Percentiles rank a stretch among this genome's conserved stretches.
phyloP scores from a whole-genome alignment of 2,113 vertebrate genomes.

The Semnopithecus entellus region DNA sequence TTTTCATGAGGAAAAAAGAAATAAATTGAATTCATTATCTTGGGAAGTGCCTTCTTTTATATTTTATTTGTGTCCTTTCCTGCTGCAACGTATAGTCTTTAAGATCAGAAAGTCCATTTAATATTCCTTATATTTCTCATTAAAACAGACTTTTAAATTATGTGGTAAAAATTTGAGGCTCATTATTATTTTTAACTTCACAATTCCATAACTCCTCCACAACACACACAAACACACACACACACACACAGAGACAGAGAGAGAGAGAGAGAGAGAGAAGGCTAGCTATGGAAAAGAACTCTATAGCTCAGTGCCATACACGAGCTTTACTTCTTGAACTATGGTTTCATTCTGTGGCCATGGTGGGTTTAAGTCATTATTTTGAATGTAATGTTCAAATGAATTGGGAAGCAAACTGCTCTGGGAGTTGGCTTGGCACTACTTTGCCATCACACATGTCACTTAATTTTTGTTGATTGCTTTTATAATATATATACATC shows the following conservation, averaged over 20 bases:
- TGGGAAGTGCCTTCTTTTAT: background rate
- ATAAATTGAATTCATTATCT: slow-evolving; percentile 19
- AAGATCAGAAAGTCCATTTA: slow-evolving; percentile 12
- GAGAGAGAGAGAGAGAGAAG: background rate
- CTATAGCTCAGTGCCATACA: background rate
- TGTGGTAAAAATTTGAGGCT: background rate
- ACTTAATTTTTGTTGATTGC: slow-evolving; percentile 36
- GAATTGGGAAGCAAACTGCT: background rate
- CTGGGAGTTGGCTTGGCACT: background rate
- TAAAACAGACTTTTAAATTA: slow-evolving; percentile 28
- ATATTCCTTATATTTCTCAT: background rate
- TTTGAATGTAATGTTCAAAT: slow-evolving; percentile 31
- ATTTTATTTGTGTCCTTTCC: slow-evolving; percentile 34
- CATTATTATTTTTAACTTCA: slow-evolving; percentile 24
- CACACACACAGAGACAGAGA: background rate
- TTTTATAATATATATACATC: slow-evolving; percentile 17
- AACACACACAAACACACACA: background rate
- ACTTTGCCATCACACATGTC: background rate
- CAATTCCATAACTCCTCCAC: background rate
- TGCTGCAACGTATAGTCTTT: background rate
- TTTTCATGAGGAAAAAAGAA: slow-evolving; percentile 9
- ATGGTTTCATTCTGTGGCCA: background rate
- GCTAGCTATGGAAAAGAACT: background rate
- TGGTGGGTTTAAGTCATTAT: background rate
- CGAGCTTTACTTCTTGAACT: background rate